Evolutionary conservation across 2,113 vertebrate species (phyloP), one percentile per base, ranked within the genome.

Genomic region (Laticauda colubrina): DNA sequence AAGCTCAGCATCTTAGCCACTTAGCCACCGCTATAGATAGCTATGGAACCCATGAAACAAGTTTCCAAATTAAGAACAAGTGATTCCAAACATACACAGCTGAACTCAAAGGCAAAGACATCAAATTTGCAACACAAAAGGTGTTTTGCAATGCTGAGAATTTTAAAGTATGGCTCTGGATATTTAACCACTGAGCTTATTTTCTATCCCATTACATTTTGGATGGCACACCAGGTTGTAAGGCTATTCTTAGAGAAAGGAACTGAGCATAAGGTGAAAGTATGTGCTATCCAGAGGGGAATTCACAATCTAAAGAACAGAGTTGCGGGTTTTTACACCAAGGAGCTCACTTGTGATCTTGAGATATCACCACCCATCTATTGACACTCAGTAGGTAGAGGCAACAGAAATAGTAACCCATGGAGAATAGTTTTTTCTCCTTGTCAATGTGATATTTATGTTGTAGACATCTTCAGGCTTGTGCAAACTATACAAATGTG

Each of bases 1-100:
- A 53, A 53, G 51, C 51, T 53, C 51, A 53, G 51, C 51, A 1
- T 53, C 51, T 53, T 53, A 53, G 51, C 51, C 51, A 10, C 11
- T 53, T 2, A 53, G 11, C 51, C 51, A 53, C 51, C 10, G 0
- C 51, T 11, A 53, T 53, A 12, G 20, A 69, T 34, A 59, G 12
- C 85, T 57, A 85, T 14, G 20, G 88, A 93, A 95, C 56, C 8
- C 64, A 26, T 5, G 24, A 20, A 43, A 43, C 1, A 39, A 24
- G 53, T 91, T 93, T 91, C 75, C 94, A 87, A 57, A 0, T 85
- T 56, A 91, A 89, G 34, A 92, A 23, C 54, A 59, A 85, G 90
- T 81, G 75, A 43, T 53, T 85, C 10, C 8, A 57, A 91, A 75
- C 14, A 20, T 34, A 45, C 53, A 59, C 18, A 45, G 57, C 18